Percentiles rank a stretch among this genome's conserved stretches.
These are phyloP conservation scores for Ptychadena robeensis DNA, from an alignment of 2,797 vertebrate genomes.

Conservation along the genomic window DNA sequence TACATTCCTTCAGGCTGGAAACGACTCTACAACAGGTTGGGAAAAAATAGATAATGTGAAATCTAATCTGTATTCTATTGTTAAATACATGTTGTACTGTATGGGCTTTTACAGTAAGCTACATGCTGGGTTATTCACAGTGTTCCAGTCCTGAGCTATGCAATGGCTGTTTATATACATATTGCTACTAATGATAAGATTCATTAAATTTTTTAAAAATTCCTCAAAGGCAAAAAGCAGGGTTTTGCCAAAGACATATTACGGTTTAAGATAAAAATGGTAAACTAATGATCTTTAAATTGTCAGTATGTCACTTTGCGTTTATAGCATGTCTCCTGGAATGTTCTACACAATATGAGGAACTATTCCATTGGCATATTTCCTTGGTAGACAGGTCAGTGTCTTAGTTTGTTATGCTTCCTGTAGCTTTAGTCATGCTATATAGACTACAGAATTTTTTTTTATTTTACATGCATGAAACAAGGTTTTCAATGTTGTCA, in stretches of 20 bases:
- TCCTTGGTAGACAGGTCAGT: no score
- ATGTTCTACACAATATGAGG: neutral
- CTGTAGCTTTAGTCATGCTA: slow-evolving; percentile 6
- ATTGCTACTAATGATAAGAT: neutral
- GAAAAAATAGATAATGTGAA: slow-evolving; percentile 3
- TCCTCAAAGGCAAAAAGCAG: neutral
- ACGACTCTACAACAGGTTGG: slow-evolving; percentile 13
- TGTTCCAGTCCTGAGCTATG: neutral
- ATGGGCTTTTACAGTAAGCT: neutral
- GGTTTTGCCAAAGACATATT: neutral
- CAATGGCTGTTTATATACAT: neutral
- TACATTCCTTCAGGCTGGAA: slow-evolving; percentile 21
- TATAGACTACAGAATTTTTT: neutral
- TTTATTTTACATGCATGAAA: no score
- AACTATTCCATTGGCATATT: neutral
- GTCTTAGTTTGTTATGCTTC: neutral
- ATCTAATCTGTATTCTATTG: neutral
- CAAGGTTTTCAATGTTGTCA: no score
- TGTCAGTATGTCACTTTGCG: neutral
- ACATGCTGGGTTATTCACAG: neutral
- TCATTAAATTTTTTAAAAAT: neutral
- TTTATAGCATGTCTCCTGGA: neutral
- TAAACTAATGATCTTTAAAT: neutral
- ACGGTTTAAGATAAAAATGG: neutral
- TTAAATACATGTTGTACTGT: slow-evolving; percentile 18